phyloP scores from a whole-genome alignment of 2,888 invertebrate genomes.

The Graphium colonna region DNA sequence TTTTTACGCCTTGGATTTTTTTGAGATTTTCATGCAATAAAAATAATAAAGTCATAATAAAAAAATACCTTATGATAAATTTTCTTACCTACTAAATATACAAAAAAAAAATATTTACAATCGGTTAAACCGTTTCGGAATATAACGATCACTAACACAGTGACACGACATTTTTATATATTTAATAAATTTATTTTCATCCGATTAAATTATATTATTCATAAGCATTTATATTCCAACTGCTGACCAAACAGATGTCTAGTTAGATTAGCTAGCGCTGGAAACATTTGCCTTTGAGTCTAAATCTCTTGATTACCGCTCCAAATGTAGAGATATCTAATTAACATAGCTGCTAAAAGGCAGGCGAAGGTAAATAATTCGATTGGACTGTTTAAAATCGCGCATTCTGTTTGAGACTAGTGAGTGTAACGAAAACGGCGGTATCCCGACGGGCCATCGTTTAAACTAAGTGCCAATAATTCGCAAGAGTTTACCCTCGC shows the following conservation, averaged over 20 bases:
- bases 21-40: too few relatives aligned
- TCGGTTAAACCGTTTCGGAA: too few relatives aligned
- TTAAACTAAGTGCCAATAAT: constrained; percentile 76
- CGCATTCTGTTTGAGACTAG: constrained; percentile 42
- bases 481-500: constrained; percentile 68
- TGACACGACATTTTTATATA: too few relatives aligned
- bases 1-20: too few relatives aligned
- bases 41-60: too few relatives aligned
- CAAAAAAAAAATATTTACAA: too few relatives aligned
- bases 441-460: constrained; percentile 62
- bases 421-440: constrained; percentile 55
- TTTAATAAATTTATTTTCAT: too few relatives aligned
- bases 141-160: too few relatives aligned
- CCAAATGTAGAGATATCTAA: constrained; percentile 10
- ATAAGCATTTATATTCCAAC: not conserved
- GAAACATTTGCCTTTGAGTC: constrained; percentile 3
- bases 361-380: constrained; percentile 19
- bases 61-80: too few relatives aligned
- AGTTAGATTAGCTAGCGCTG: constrained; percentile 2
- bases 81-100: too few relatives aligned
- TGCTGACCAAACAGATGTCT: not conserved
- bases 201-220: not conserved
- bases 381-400: constrained; percentile 31
- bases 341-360: constrained; percentile 24
- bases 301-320: constrained; percentile 7